phyloP scores from a whole-genome alignment of 2,797 vertebrate genomes.

The Molothrus aeneus region DNA sequence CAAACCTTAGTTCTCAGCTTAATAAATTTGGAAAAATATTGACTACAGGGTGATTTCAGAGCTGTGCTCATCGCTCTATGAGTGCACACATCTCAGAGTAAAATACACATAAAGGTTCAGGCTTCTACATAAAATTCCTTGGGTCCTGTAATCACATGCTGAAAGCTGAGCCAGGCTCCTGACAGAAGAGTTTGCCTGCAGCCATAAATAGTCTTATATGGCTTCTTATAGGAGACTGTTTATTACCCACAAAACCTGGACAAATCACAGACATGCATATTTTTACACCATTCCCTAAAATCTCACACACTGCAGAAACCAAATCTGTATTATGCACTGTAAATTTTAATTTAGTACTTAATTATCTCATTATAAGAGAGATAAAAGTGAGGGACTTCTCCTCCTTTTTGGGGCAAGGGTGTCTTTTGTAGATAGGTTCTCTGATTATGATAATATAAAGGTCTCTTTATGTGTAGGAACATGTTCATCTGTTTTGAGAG shows the following conservation, averaged over 20 bases:
- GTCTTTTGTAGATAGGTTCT: neutral
- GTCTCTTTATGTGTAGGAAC: neutral
- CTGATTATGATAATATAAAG: neutral
- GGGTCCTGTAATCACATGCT: neutral
- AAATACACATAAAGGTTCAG: neutral
- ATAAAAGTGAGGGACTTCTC: neutral
- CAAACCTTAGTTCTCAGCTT: neutral
- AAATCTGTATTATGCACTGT: neutral
- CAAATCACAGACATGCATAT: neutral
- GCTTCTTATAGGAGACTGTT: neutral
- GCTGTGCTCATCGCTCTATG: accelerated
- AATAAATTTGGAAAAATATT: neutral
- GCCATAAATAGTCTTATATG: neutral
- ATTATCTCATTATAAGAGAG: neutral
- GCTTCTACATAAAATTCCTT: neutral
- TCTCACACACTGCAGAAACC: neutral
- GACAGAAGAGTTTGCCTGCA: neutral
- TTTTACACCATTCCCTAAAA: neutral
- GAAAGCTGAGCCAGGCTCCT: neutral
- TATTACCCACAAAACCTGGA: neutral
- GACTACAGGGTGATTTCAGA: neutral
- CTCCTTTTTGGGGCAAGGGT: accelerated
- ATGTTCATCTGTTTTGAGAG: neutral
- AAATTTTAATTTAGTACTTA: neutral
- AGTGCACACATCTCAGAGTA: neutral